Conservation (phyloP, 2,113 vertebrate genomes). For the Jacana jacana region DNA sequence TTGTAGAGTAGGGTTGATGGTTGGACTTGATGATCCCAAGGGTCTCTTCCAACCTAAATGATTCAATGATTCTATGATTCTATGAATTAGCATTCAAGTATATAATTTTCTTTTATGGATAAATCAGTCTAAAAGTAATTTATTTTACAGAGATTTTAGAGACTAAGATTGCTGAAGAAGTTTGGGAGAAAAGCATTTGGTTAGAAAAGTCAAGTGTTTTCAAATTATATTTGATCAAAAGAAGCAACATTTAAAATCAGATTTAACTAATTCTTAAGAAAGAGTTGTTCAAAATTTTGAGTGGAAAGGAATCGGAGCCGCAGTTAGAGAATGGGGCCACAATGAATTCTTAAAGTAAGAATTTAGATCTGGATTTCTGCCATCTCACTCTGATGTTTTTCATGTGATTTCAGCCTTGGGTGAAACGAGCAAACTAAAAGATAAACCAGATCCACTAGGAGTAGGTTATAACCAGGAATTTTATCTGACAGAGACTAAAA, state of each 20-base stretch:
- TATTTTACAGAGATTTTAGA: background rate
- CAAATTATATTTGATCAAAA: background rate
- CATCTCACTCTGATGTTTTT: background rate
- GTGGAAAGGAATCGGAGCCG: background rate
- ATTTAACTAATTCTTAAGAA: background rate
- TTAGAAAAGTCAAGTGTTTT: background rate
- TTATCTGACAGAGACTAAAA: background rate
- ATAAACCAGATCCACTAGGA: background rate
- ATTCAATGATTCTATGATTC: too few species aligned
- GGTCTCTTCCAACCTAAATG: too few species aligned
- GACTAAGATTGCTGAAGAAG: background rate
- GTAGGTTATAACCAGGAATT: rapidly evolving
- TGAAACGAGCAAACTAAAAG: background rate
- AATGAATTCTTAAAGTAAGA: background rate
- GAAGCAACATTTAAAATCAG: background rate
- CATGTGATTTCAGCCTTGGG: background rate
- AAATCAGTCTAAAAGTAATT: background rate
- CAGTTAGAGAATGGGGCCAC: background rate
- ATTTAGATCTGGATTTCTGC: background rate
- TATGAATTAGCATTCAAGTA: background rate
- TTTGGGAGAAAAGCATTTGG: background rate
- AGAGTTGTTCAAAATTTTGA: background rate
- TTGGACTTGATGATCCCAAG: too few species aligned
- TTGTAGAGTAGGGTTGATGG: too few species aligned
- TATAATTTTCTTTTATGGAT: background rate